These are phyloP conservation scores for Mesopsocus fuscifrons DNA, from an alignment of 2,888 invertebrate species.

Conservation along the genomic window DNA sequence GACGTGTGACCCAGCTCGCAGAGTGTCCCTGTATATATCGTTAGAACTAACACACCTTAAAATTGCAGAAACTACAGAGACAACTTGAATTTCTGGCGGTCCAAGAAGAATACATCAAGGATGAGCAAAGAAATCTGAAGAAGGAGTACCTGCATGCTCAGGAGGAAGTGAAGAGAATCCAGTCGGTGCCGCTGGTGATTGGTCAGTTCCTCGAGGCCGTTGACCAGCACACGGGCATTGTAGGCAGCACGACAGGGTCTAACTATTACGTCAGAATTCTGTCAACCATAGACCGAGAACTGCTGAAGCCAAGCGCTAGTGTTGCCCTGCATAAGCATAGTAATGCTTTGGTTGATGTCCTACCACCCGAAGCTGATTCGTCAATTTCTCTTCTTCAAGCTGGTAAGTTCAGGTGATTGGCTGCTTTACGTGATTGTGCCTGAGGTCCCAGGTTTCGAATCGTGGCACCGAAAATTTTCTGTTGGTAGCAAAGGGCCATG, in stretches of 20 bases:
- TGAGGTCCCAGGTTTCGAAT: too few species aligned
- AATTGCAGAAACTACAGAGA: slow-evolving; percentile 88
- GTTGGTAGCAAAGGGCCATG: too few species aligned
- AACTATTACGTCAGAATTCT: slow-evolving; percentile 98
- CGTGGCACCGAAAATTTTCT: too few species aligned
- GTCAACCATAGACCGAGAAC: slow-evolving; percentile 93
- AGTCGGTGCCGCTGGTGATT: slow-evolving; percentile 95
- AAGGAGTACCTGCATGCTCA: slow-evolving; percentile 98
- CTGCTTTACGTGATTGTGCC: neutral
- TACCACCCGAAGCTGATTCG: slow-evolving; percentile 97
- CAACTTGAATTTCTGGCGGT: slow-evolving; percentile 95
- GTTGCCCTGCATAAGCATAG: slow-evolving; percentile 98
- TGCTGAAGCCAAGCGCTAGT: slow-evolving; percentile 93
- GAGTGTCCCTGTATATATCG: too few species aligned
- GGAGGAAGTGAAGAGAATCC: slow-evolving; percentile 94
- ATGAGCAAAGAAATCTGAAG: slow-evolving; percentile 95
- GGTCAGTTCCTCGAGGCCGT: slow-evolving; percentile 99
- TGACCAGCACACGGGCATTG: slow-evolving; percentile 98
- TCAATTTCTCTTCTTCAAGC: slow-evolving; percentile 97
- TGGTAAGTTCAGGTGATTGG: slow-evolving; percentile 32
- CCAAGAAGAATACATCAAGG: slow-evolving; percentile 98
- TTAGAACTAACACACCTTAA: too few species aligned
- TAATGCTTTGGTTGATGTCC: slow-evolving; percentile 97
- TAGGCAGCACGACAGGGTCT: slow-evolving; percentile 96
- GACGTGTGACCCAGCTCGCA: too few species aligned